Conservation (phyloP, 1,140 invertebrate genomes). For the Portunus trituberculatus region DNA sequence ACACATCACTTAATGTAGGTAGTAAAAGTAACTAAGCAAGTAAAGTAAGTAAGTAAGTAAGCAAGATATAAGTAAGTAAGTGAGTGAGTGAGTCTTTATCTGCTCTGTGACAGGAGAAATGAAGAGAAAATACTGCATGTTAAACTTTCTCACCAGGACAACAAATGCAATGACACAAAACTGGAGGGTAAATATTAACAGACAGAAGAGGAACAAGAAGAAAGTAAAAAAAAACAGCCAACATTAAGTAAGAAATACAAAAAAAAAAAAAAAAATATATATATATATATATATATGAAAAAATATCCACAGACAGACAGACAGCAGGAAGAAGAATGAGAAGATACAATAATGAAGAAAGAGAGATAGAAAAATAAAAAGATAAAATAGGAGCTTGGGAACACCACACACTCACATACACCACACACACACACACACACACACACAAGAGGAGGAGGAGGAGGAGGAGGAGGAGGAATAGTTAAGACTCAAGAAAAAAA, state of each 20-base stretch:
- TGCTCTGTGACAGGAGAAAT: not conserved
- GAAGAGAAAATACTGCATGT: not conserved
- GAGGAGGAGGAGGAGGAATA: too few relatives aligned
- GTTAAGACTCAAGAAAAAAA: not conserved
- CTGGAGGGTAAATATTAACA: not conserved
- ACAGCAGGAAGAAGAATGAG: not conserved
- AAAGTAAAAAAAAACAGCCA: not conserved
- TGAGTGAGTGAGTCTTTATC: too few relatives aligned
- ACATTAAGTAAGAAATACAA: too few relatives aligned
- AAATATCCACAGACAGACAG: not conserved
- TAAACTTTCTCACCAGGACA: not conserved
- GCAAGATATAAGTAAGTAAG: too few relatives aligned
- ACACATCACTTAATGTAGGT: slow-evolving; percentile 2
- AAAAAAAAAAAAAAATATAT: not conserved
- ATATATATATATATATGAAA: not conserved
- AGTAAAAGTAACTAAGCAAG: not conserved
- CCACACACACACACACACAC: not conserved
- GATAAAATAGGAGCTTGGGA: too few relatives aligned
- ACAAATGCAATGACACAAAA: not conserved
- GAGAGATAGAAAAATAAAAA: not conserved
- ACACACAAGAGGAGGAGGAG: not conserved
- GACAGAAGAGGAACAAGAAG: not conserved
- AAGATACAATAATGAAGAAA: not conserved
- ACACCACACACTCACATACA: too few relatives aligned
- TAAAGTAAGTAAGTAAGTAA: too few relatives aligned